Evolutionary conservation across 2,113 vertebrate species (phyloP).

Genomic region (Ophthalmolycus amberensis): DNA sequence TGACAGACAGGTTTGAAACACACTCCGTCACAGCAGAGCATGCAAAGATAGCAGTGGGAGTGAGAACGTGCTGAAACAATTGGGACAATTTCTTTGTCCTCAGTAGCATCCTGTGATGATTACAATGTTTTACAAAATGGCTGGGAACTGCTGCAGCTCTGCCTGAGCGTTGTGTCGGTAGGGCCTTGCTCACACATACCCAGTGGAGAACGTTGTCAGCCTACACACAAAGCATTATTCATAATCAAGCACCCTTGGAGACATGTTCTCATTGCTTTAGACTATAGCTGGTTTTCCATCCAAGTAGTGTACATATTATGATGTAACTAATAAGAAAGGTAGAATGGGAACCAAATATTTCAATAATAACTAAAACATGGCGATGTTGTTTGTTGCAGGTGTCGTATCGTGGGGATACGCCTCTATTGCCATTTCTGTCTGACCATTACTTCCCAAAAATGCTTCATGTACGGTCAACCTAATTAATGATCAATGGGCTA

Average conservation of each 20-base stretch:
- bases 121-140: conserved; percentile 54
- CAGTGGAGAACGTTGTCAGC: conserved; percentile 27
- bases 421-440: neutral
- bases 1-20: conserved; percentile 57
- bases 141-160: conserved; percentile 28
- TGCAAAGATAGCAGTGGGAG: conserved; percentile 20
- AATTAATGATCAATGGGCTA: neutral
- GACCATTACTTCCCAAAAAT: neutral
- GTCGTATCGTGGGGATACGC: neutral
- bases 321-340: conserved; percentile 22
- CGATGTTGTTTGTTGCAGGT: neutral
- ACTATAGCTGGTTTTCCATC: conserved; percentile 43
- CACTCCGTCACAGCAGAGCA: conserved; percentile 37
- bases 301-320: conserved; percentile 39
- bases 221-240: conserved; percentile 64
- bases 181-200: conserved; percentile 11
- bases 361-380: neutral
- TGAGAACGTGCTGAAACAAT: conserved; percentile 13
- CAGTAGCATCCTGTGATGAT: conserved; percentile 27
- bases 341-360: neutral
- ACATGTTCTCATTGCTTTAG: conserved; percentile 23
- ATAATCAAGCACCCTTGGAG: conserved; percentile 32
- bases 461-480: neutral
- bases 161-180: conserved; percentile 2
- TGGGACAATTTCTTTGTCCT: conserved; percentile 36